phyloP scores from a whole-genome alignment of 2,888 invertebrate species.

The Ormyrus labotus region DNA sequence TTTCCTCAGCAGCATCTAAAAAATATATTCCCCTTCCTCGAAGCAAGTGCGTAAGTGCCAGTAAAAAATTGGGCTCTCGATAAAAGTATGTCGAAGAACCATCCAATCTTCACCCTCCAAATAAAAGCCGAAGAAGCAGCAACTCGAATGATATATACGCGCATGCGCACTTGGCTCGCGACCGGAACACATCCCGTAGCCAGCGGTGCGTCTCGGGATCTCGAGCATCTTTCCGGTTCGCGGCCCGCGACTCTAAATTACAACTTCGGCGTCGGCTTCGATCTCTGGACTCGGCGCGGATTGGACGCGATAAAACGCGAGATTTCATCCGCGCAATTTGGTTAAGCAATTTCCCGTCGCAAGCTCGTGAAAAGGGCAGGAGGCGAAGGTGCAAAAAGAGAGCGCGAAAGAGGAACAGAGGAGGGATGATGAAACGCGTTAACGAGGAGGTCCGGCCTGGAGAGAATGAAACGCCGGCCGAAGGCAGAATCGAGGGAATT shows the following conservation, averaged over 20 bases:
- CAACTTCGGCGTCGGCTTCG: constrained; percentile 19
- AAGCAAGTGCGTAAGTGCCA: neutral
- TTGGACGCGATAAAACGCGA: constrained; percentile 59
- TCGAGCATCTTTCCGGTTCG: constrained; percentile 34
- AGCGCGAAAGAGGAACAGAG: too few relatives aligned
- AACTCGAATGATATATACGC: neutral
- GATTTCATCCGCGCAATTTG: constrained; percentile 61
- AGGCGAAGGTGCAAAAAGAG: neutral
- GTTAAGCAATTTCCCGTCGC: constrained; percentile 55
- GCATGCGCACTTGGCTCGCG: neutral
- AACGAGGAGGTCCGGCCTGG: neutral
- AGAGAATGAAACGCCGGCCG: neutral
- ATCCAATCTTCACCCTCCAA: constrained; percentile 21
- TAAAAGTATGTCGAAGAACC: constrained; percentile 26
- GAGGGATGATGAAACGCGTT: too few relatives aligned
- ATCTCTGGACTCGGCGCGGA: constrained; percentile 29
- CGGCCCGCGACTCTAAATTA: constrained; percentile 27
- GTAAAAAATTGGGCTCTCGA: constrained; percentile 31
- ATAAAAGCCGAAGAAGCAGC: neutral
- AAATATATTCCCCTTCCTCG: neutral
- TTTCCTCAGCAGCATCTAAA: too few relatives aligned
- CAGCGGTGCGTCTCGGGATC: neutral
- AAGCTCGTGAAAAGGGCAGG: constrained; percentile 1
- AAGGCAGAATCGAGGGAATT: neutral
- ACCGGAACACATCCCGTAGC: too few relatives aligned